These are phyloP conservation scores for Thumatha senex DNA, from an alignment of 2,888 invertebrate genomes.

Conservation along the genomic window DNA sequence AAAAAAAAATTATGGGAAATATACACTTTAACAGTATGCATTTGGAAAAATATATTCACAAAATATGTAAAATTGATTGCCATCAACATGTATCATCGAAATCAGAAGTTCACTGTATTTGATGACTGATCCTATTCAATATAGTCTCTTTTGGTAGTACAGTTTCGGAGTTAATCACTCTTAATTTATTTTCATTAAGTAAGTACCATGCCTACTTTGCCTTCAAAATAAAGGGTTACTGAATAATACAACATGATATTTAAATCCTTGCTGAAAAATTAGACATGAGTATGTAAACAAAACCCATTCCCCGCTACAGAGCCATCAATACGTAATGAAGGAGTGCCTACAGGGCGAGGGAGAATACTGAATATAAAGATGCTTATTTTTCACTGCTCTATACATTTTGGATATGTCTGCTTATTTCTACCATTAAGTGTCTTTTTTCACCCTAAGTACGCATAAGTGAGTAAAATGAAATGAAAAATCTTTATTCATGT, in stretches of 20 bases:
- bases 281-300: slow-evolving; percentile 28
- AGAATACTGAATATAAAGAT: slow-evolving; percentile 29
- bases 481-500: no score
- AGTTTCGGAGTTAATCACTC: not conserved
- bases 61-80: no score
- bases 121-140: no score
- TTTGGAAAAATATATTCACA: no score
- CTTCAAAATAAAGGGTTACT: not conserved
- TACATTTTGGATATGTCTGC: slow-evolving; percentile 18
- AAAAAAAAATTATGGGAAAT: no score
- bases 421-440: slow-evolving; percentile 7
- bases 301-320: slow-evolving; percentile 29
- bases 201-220: not conserved
- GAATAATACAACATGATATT: slow-evolving; percentile 17
- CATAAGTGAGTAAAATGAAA: no score
- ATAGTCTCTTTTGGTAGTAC: no score
- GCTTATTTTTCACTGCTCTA: slow-evolving; percentile 34
- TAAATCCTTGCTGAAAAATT: slow-evolving; percentile 30
- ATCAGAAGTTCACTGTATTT: no score
- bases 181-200: not conserved
- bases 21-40: no score
- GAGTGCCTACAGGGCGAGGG: slow-evolving; percentile 29
- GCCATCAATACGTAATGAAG: slow-evolving; percentile 40
- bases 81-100: no score
- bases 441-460: not conserved